Percentiles rank a stretch among this genome's conserved stretches.
Evolutionary conservation across 2,888 invertebrate genomes (phyloP).

Genomic region (Megamerina dolium): DNA sequence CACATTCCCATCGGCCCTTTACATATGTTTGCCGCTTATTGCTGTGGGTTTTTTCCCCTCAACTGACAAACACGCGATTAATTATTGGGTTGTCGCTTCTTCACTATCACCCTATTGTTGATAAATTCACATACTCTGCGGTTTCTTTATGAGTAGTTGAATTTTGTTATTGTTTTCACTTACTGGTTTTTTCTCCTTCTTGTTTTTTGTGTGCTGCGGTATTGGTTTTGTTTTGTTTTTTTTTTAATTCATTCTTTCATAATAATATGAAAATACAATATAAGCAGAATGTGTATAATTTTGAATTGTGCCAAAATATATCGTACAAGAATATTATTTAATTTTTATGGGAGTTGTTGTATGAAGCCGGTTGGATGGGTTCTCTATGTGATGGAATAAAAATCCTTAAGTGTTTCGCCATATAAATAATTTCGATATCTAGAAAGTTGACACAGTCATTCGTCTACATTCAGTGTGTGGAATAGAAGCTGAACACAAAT

Average conservation of each 20-base stretch:
- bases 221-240: slow-evolving; percentile 2
- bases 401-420: slow-evolving; percentile 31
- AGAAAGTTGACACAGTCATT: slow-evolving; percentile 37
- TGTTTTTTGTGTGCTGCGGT: too few relatives aligned
- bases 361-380: slow-evolving; percentile 39
- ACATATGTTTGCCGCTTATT: too few relatives aligned
- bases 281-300: not conserved
- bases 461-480: slow-evolving; percentile 40
- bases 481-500: slow-evolving; percentile 28
- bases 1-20: too few relatives aligned
- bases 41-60: too few relatives aligned
- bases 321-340: slow-evolving; percentile 30
- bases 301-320: slow-evolving; percentile 28
- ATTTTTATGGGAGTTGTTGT: slow-evolving; percentile 36
- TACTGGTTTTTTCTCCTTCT: not conserved
- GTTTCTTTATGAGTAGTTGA: too few relatives aligned
- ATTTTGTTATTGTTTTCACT: not conserved
- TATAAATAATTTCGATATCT: slow-evolving; percentile 43
- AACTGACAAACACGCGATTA: too few relatives aligned
- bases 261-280: not conserved
- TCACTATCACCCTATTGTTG: too few relatives aligned
- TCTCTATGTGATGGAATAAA: slow-evolving; percentile 15
- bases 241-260: not conserved
- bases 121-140: too few relatives aligned
- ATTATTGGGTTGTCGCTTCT: too few relatives aligned